Evolutionary conservation across 2,113 vertebrate species (phyloP), one percentile per base, ranked within the genome.

Genomic region (Nothocercus julius): DNA sequence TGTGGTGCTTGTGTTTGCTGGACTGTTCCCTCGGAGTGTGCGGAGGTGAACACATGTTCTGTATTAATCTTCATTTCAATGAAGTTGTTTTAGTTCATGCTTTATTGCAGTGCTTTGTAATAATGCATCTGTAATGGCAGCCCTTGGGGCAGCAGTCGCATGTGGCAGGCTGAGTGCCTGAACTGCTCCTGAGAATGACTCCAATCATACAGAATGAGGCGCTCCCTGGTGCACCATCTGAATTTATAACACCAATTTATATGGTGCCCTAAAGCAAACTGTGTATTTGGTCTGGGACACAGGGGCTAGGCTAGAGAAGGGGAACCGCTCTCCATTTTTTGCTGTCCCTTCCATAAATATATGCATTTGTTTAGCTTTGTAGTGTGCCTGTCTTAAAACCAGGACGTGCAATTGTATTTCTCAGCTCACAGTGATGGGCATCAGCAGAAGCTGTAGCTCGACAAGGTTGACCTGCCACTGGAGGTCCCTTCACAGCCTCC

Each of bases 201-300:
- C 97, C 97, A 98, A 97, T 98, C 97, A 97, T 95, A 98, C 97
- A 97, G 97, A 98, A 97, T 97, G 97, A 98, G 97, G 97, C 97
- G 96, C 97, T 98, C 98, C 98, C 98, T 95, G 97, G 97, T 97
- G 98, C 95, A 97, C 97, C 97, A 98, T 98, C 97, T 98, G 98
- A 98, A 98, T 98, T 98, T 98, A 98, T 98, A 98, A 98, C 97
- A 97, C 97, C 97, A 98, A 98, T 98, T 98, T 98, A 97, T 98
- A 96, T 34, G 92, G 96, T 98, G 98, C 98, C 98, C 97, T 42
- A 91, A 97, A 98, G 98, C 97, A 96, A 97, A 95, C 92, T 97
- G 98, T 97, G 96, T 98, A 97, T 98, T 98, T 98, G 97, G 94
- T 97, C 85, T 94, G 96, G 96, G 93, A 92, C 74, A 95, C 19